Evolutionary conservation across 1,140 invertebrate species (phyloP), one percentile per base, ranked within the genome.

Genomic region (Bombyx mandarina): DNA sequence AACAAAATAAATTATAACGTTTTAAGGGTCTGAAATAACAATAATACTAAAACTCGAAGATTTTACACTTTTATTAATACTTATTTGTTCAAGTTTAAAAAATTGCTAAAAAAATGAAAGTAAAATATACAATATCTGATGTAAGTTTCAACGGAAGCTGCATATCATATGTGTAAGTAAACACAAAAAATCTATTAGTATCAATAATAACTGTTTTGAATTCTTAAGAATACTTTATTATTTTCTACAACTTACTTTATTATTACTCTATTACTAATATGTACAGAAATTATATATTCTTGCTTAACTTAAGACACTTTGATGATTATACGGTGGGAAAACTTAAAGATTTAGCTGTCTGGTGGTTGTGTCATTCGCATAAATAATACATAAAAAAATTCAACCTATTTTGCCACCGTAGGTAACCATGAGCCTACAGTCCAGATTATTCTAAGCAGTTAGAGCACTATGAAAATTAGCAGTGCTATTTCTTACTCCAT

Each of bases 241-340:
- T 56, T 54, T 18, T 53, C 61, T 63, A 63, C 61, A 45, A 53
- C 61, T 62, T 54, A 62, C 54, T 57, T 62, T 56, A 1, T 56
- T 61, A 8, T 8, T 51, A 47, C 26, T 35, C 26, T 35, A 35
- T 35, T 35, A 35, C 26, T 49, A 54, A 18, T 63, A 63, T 63
- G 50, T 63, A 63, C 61, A 63, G 54, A 56, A 62, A 58, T 48
- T 22, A 48, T 58, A 52, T 68, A 69, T 68, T 72, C 75, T 73
- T 65, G 63, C 74, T 77, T 77, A 75, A 75, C 65, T 72, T 70
- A 79, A 74, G 65, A 73, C 71, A 76, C 77, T 78, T 85, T 84
- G 70, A 76, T 78, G 70, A 61, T 77, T 73, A 80, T 60, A 84
- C 82, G 82, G 82, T 86, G 82, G 82, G 82, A 84, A 82, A 69